Evolutionary conservation across 2,888 invertebrate species (phyloP).

Genomic region (Disparrhopalites patrizii): DNA sequence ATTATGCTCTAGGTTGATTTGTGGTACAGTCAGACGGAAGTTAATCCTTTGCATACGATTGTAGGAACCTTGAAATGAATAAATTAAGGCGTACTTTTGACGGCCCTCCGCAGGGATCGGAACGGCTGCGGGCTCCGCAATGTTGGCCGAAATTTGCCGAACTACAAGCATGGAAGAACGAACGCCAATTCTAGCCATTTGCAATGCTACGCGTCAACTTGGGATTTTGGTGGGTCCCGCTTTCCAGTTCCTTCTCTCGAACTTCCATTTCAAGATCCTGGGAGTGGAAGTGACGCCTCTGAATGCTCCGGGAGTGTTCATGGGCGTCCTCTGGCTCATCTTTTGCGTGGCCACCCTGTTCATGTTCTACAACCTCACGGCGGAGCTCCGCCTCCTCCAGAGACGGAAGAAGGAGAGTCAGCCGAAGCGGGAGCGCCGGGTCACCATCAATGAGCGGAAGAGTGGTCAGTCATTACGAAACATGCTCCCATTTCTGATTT

Average conservation of each 20-base stretch:
- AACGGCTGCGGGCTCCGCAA: slow-evolving; percentile 48
- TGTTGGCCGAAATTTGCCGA: slow-evolving; percentile 53
- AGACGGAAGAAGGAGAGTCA: slow-evolving; percentile 24
- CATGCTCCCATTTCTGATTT: too few relatives aligned
- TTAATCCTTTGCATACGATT: not conserved
- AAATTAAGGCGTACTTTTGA: too few relatives aligned
- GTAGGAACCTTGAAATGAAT: not conserved
- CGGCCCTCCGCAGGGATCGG: slow-evolving; percentile 29
- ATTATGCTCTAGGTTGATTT: slow-evolving; percentile 51
- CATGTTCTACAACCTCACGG: slow-evolving; percentile 42
- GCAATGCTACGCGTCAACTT: slow-evolving; percentile 53
- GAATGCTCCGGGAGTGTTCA: slow-evolving; percentile 53
- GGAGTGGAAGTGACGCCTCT: slow-evolving; percentile 52
- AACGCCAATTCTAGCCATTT: slow-evolving; percentile 52
- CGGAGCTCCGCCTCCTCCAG: slow-evolving; percentile 30
- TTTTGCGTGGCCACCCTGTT: slow-evolving; percentile 41
- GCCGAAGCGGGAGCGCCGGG: slow-evolving; percentile 6
- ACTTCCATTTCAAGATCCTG: slow-evolving; percentile 44
- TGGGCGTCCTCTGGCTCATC: slow-evolving; percentile 52
- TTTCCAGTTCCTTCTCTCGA: slow-evolving; percentile 51
- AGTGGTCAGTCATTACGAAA: slow-evolving; percentile 4
- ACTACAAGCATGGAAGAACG: slow-evolving; percentile 50
- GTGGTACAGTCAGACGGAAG: slow-evolving; percentile 50
- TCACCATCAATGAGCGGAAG: slow-evolving; percentile 10
- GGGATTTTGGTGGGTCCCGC: slow-evolving; percentile 54